Base-by-base conservation (phyloP, 92 coral and sea anemone species). In the Zoanthus sansibaricus region DNA sequence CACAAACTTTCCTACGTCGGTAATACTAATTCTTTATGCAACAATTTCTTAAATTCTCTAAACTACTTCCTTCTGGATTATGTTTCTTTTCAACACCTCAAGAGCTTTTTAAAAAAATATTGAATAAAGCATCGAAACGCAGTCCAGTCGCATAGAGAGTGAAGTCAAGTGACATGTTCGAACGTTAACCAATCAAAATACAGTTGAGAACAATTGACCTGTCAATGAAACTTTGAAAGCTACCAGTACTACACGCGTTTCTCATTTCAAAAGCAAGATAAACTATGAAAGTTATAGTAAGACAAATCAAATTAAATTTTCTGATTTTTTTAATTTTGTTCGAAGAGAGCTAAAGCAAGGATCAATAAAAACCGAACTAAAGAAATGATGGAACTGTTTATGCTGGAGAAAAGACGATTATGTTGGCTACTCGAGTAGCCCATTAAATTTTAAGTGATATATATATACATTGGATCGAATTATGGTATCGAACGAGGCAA, bases 351-450 rank as follows among this genome's bases (percentile, higher is more conserved):
- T 14, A 2, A 67, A 2, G 9, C 71, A 67, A 67, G 71, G 71
- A 67, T 67, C 71, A 67, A 67, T 18, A 67, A 14, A 67, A 18
- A 67, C 0, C 10, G 71, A 67, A 67, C 11, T 67, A 14, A 67
- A 21, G 71, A 67, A 67, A 67, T 67, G 71, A 67, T 67, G 71
- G 71, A 67, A 67, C 71, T 67, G 42, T 67, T 67, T 67, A 67
- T 12, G 71, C 7, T 67, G 42, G 71, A 67, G 71, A 18, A 67
- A 67, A 67, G 14, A 20, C 71, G 33, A 67, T 67, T 67, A 14
- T n/a, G 32, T 67, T 12, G 71, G 37, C 71, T 67, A 67, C 71
- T 67, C 31, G 18, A 66, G 71, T 18, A 7, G 71, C 71, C 71
- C 71, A 66, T 13, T 18, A n/a, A 66, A 66, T 66, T n/a, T 66